phyloP scores from a whole-genome alignment of 2,888 invertebrate species.

The Chloroclystis v-ata region DNA sequence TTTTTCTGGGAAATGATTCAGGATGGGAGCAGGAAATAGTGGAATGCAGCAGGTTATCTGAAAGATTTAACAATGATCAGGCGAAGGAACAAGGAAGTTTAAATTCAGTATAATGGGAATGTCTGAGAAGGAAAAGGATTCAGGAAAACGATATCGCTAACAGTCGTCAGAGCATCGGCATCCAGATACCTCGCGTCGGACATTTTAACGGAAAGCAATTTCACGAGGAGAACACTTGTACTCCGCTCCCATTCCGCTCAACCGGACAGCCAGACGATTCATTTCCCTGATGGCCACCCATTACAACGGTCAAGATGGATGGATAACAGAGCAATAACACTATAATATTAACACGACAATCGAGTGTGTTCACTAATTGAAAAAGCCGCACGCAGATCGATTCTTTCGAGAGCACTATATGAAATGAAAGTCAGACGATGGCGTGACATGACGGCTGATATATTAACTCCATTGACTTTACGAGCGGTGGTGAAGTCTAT shows the following conservation, averaged over 20 bases:
- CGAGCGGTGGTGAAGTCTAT: conserved; percentile 65
- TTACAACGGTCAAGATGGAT: conserved; percentile 74
- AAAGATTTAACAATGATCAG: too few species aligned
- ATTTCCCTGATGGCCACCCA: conserved; percentile 74
- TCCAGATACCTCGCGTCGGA: conserved; percentile 52
- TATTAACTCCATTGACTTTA: conserved; percentile 72
- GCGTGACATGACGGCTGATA: conserved; percentile 65
- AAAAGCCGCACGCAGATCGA: conserved; percentile 67
- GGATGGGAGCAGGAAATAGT: too few species aligned
- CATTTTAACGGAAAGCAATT: conserved; percentile 65
- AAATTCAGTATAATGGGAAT: neutral
- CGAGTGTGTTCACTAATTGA: conserved; percentile 75
- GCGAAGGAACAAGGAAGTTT: too few species aligned
- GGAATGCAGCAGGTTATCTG: too few species aligned
- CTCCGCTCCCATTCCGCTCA: conserved; percentile 52
- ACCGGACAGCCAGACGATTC: conserved; percentile 60
- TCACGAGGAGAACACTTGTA: conserved; percentile 57
- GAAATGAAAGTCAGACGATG: conserved; percentile 65
- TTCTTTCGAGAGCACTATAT: conserved; percentile 72
- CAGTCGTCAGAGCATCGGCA: conserved; percentile 46
- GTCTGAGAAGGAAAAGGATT: conserved; percentile 2
- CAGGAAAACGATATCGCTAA: conserved; percentile 33
- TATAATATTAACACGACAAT: conserved; percentile 66
- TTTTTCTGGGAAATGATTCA: too few species aligned
- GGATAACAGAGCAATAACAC: conserved; percentile 76